Conservation (phyloP, 2,888 invertebrate species). For the Anaspis maculata region DNA sequence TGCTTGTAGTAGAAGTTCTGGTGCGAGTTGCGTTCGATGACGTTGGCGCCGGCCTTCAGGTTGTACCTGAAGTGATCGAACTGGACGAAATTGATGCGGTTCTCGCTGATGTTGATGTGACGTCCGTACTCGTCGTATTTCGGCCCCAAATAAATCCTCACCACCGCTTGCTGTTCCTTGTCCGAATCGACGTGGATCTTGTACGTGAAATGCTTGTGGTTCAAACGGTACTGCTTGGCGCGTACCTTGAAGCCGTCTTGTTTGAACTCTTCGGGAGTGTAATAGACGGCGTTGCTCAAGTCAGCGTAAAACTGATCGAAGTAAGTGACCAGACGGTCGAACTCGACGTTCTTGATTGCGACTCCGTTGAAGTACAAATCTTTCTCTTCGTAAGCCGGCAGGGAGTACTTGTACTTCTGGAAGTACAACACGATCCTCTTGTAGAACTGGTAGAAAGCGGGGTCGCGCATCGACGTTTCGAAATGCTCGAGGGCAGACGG, state of each 20-base stretch:
- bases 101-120: slow-evolving; percentile 46
- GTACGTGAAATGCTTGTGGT: slow-evolving; percentile 60
- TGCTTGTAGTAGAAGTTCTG: slow-evolving; percentile 56
- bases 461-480: slow-evolving; percentile 57
- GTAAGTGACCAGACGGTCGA: slow-evolving; percentile 59
- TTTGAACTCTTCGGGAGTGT: slow-evolving; percentile 43
- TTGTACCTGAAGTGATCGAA: slow-evolving; percentile 53
- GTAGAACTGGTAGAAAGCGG: slow-evolving; percentile 59
- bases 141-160: slow-evolving; percentile 62
- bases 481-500: slow-evolving; percentile 57
- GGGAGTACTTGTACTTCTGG: slow-evolving; percentile 49
- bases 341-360: slow-evolving; percentile 50
- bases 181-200: slow-evolving; percentile 53
- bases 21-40: slow-evolving; percentile 57
- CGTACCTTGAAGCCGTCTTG: slow-evolving; percentile 44
- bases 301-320: slow-evolving; percentile 58
- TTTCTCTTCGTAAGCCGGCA: slow-evolving; percentile 54
- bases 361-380: slow-evolving; percentile 53
- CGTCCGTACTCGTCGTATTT: slow-evolving; percentile 54
- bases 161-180: slow-evolving; percentile 47
- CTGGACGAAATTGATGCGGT: slow-evolving; percentile 53
- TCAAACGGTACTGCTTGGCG: slow-evolving; percentile 60
- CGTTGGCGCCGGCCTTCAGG: slow-evolving; percentile 56
- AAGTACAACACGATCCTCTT: slow-evolving; percentile 53
- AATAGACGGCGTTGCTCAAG: slow-evolving; percentile 48